Evolutionary conservation across 2,888 invertebrate species (phyloP).

Genomic region (Hecatera dysodea): DNA sequence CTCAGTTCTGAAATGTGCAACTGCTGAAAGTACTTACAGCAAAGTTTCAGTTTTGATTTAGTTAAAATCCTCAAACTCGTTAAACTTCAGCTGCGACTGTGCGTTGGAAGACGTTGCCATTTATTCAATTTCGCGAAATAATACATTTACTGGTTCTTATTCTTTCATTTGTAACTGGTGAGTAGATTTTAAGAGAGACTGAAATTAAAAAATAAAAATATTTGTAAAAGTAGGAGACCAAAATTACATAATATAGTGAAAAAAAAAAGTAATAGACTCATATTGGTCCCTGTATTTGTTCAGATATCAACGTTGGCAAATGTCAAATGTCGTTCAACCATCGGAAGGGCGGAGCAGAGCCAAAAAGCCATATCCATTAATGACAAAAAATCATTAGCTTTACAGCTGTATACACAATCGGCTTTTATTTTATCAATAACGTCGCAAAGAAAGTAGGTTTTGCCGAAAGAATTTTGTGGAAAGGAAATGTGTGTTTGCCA

Average conservation of each 20-base stretch:
- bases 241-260: neutral
- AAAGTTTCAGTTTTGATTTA: conserved; percentile 65
- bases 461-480: conserved; percentile 84
- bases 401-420: conserved; percentile 50
- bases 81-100: conserved; percentile 60
- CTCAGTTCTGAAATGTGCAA: conserved; percentile 51
- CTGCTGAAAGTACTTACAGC: conserved; percentile 51
- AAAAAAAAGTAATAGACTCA: neutral
- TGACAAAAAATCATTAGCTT: conserved; percentile 57
- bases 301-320: conserved; percentile 30
- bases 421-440: conserved; percentile 80
- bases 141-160: conserved; percentile 3
- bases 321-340: conserved; percentile 13
- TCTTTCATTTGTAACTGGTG: neutral
- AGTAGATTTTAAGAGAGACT: neutral
- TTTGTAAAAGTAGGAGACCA: neutral
- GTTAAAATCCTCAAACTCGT: conserved; percentile 65
- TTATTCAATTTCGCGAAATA: conserved; percentile 50
- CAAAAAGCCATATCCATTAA: conserved; percentile 45
- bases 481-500: conserved; percentile 89
- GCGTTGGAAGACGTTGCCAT: conserved; percentile 40
- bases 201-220: neutral
- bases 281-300: conserved; percentile 26
- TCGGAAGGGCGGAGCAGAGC: conserved; percentile 35
- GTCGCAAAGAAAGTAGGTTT: conserved; percentile 83